phyloP scores from a whole-genome alignment of 2,888 invertebrate genomes.

The Parnassius smintheus region DNA sequence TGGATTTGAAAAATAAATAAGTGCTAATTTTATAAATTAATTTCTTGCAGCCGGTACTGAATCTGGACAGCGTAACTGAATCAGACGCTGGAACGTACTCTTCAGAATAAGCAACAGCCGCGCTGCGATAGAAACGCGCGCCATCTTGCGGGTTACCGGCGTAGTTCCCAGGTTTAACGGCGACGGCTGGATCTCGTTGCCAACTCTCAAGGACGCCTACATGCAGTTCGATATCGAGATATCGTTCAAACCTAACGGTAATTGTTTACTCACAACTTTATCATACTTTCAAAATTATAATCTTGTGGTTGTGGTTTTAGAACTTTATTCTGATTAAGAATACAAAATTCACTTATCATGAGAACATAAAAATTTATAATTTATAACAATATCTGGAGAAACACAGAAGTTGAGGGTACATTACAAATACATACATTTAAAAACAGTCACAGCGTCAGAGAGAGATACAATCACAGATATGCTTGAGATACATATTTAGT shows the following conservation, averaged over 20 bases:
- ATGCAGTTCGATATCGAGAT: constrained; percentile 92
- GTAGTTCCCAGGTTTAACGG: constrained; percentile 94
- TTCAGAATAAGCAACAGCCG: constrained; percentile 87
- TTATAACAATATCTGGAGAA: too few relatives aligned
- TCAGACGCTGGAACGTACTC: constrained; percentile 94
- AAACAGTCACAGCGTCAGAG: too few relatives aligned
- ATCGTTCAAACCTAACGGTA: constrained; percentile 91
- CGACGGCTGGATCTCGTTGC: constrained; percentile 89
- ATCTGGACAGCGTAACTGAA: constrained; percentile 86
- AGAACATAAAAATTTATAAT: too few relatives aligned
- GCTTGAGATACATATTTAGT: too few relatives aligned
- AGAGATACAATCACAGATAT: too few relatives aligned
- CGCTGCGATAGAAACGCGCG: constrained; percentile 85
- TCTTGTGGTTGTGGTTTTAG: too few relatives aligned
- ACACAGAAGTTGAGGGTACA: too few relatives aligned
- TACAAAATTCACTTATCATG: too few relatives aligned
- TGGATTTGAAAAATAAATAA: too few relatives aligned
- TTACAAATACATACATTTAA: too few relatives aligned
- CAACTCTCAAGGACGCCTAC: constrained; percentile 89
- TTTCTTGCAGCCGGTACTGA: constrained; percentile 81
- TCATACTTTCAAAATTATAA: too few relatives aligned
- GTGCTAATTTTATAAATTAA: not conserved
- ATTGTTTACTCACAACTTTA: not conserved
- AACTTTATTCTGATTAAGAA: too few relatives aligned
- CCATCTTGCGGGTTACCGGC: constrained; percentile 89